These are phyloP conservation scores for Aethes cnicana DNA, from an alignment of 2,888 invertebrate species.

Conservation along the genomic window DNA sequence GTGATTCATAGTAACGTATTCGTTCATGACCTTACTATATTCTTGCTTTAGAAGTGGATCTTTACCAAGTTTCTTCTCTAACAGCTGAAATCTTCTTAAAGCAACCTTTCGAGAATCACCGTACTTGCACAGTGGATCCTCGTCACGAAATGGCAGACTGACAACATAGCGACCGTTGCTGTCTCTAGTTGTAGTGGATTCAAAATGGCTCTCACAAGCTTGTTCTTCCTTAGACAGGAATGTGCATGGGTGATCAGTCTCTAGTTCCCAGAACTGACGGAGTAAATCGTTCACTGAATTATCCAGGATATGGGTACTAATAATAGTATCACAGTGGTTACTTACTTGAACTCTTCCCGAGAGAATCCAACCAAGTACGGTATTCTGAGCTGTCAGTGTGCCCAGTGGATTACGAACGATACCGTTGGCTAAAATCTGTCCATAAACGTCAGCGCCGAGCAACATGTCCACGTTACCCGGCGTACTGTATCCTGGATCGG, in stretches of 20 bases:
- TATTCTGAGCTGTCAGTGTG: constrained; percentile 1
- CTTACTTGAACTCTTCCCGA: constrained; percentile 6
- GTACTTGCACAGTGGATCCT: constrained; percentile 17
- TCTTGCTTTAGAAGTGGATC: constrained; percentile 30
- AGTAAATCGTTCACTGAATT: background rate
- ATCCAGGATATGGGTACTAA: background rate
- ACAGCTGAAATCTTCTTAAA: constrained; percentile 28
- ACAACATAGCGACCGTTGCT: constrained; percentile 1
- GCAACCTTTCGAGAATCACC: constrained; percentile 31
- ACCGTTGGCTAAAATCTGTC: constrained; percentile 6
- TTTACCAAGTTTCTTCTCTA: constrained; percentile 31
- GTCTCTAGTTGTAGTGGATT: constrained; percentile 7
- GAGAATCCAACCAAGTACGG: constrained; percentile 3
- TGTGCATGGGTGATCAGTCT: constrained; percentile 22
- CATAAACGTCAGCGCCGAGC: constrained; percentile 22
- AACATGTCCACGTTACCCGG: constrained; percentile 21
- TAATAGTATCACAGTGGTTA: background rate
- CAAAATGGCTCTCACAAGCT: constrained; percentile 27
- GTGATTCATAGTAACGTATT: constrained; percentile 35
- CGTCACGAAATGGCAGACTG: constrained; percentile 20
- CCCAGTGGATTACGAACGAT: constrained; percentile 3
- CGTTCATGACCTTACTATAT: constrained; percentile 35
- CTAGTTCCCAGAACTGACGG: constrained; percentile 34
- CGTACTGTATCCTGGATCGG: constrained; percentile 25
- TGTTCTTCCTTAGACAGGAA: constrained; percentile 19